phyloP scores from a whole-genome alignment of 2,797 vertebrate species.

The Rhinatrema bivittatum region DNA sequence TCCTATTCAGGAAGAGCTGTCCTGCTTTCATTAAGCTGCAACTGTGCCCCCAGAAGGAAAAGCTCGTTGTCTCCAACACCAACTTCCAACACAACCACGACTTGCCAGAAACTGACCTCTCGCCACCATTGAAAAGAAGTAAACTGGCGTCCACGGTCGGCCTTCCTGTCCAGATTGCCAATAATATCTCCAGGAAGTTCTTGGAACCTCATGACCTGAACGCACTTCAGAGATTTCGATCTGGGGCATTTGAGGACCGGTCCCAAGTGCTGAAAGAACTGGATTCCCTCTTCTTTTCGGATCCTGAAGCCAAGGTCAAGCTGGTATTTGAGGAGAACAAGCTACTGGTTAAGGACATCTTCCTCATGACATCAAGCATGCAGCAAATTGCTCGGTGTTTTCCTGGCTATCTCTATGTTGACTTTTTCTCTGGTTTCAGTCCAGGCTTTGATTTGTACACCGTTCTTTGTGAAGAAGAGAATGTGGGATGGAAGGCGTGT shows the following conservation, averaged over 20 bases:
- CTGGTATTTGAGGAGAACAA: conserved; percentile 16
- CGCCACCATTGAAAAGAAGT: conserved; percentile 8
- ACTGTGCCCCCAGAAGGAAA: conserved; percentile 4
- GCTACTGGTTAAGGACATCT: conserved; percentile 12
- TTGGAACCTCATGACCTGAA: conserved; percentile 10
- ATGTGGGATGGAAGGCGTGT: conserved; percentile 4
- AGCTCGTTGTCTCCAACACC: conserved; percentile 8
- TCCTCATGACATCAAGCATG: conserved; percentile 11
- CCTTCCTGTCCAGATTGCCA: conserved; percentile 12
- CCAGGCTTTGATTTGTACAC: conserved; percentile 13
- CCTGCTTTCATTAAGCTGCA: conserved; percentile 3
- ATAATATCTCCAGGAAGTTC: conserved; percentile 15
- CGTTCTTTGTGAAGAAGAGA: conserved; percentile 5
- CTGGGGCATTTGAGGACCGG: conserved; percentile 13
- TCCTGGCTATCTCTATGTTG: conserved; percentile 6
- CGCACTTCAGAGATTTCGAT: conserved; percentile 8
- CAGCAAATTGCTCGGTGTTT: not conserved
- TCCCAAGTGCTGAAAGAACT: conserved; percentile 10
- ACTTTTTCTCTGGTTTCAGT: conserved; percentile 8
- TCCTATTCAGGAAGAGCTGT: conserved; percentile 2
- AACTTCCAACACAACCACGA: not conserved
- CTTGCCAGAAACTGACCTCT: not conserved
- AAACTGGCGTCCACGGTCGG: not conserved
- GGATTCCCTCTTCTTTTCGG: conserved; percentile 3
- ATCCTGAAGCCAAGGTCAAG: conserved; percentile 10